Evolutionary conservation across 2,888 invertebrate genomes (phyloP).

Genomic region (Acrobeloides nanus): DNA sequence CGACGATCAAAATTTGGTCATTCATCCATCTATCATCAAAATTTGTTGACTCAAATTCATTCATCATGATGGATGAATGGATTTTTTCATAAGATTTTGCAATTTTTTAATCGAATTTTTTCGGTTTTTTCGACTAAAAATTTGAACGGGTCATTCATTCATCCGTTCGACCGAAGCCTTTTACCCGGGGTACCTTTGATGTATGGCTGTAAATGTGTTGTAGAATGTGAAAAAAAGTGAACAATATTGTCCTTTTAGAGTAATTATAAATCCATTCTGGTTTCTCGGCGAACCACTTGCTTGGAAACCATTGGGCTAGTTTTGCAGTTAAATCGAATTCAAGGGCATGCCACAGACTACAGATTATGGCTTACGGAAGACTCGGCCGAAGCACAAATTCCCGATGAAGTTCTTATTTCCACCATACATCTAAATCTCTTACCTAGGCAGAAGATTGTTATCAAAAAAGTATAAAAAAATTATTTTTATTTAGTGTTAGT

Average conservation of each 20-base stretch:
- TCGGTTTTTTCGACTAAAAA: not conserved
- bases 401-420: slow-evolving; percentile 33
- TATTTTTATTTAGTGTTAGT: too few relatives aligned
- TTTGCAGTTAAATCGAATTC: slow-evolving; percentile 31
- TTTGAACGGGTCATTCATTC: too few relatives aligned
- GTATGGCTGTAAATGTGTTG: too few relatives aligned
- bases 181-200: too few relatives aligned
- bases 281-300: slow-evolving; percentile 32
- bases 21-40: too few relatives aligned
- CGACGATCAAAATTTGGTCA: too few relatives aligned
- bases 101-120: too few relatives aligned
- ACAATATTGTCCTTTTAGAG: slow-evolving; percentile 25
- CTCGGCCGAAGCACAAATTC: slow-evolving; percentile 35
- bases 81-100: too few relatives aligned
- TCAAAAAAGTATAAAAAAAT: slow-evolving; percentile 21
- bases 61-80: too few relatives aligned
- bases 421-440: slow-evolving; percentile 25
- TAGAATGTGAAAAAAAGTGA: too few relatives aligned
- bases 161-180: too few relatives aligned
- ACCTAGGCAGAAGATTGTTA: slow-evolving; percentile 34
- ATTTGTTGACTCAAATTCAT: not conserved
- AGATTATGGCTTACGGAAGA: slow-evolving; percentile 21
- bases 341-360: slow-evolving; percentile 10
- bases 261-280: slow-evolving; percentile 47
- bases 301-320: slow-evolving; percentile 33